phyloP scores from a whole-genome alignment of 2,797 vertebrate species.

The Lophius americanus region DNA sequence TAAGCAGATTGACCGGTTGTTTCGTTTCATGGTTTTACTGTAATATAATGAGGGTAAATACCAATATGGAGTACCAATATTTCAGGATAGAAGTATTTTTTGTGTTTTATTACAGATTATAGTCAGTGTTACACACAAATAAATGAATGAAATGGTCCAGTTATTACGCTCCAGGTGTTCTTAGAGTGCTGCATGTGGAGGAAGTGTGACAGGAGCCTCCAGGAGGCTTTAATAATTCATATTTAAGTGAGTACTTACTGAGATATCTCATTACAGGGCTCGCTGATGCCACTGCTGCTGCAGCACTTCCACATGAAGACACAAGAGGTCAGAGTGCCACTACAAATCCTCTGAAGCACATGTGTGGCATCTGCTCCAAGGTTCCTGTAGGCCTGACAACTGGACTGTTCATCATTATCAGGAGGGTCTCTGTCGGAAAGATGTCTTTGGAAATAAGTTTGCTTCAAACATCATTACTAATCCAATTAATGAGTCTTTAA shows the following conservation, averaged over 20 bases:
- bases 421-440: conserved; percentile 58
- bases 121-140: too few relatives aligned
- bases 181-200: conserved; percentile 28
- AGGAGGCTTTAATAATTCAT: conserved; percentile 39
- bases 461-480: conserved; percentile 80
- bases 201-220: conserved; percentile 33
- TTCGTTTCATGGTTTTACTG: too few relatives aligned
- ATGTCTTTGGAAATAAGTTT: conserved; percentile 77
- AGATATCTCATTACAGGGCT: conserved; percentile 45
- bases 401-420: conserved; percentile 63
- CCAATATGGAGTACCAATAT: too few relatives aligned
- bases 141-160: too few relatives aligned
- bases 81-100: too few relatives aligned
- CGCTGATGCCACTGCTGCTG: conserved; percentile 20
- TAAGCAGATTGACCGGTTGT: too few relatives aligned
- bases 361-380: conserved; percentile 7
- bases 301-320: conserved; percentile 63
- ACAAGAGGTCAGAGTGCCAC: conserved; percentile 84
- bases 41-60: too few relatives aligned
- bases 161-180: conserved; percentile 29
- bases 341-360: conserved; percentile 61
- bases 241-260: conserved; percentile 49
- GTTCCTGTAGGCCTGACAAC: conserved; percentile 50
- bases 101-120: too few relatives aligned
- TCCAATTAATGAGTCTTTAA: conserved; percentile 78